Evolutionary conservation across 2,113 vertebrate genomes (phyloP).

Genomic region (Zingel zingel): DNA sequence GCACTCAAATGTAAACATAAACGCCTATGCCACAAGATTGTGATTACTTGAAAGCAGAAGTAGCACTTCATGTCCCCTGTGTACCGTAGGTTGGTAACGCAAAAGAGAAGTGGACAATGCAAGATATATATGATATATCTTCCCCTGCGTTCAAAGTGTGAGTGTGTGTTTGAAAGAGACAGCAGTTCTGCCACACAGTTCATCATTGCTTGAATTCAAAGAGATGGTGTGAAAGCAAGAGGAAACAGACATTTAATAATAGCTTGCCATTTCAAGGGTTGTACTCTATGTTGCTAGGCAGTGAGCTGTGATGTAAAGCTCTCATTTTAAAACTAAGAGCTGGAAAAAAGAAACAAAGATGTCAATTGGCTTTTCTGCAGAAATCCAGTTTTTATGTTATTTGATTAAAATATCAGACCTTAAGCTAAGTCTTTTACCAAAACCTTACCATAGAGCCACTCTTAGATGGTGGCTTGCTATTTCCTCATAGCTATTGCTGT

Average conservation of each 20-base stretch:
- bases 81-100: slow-evolving; percentile 4
- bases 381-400: background rate
- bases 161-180: background rate
- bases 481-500: slow-evolving; percentile 46
- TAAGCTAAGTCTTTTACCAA: background rate
- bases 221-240: background rate
- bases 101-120: slow-evolving; percentile 65
- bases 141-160: slow-evolving; percentile 19
- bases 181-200: background rate
- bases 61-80: slow-evolving; percentile 22
- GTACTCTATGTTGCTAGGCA: background rate
- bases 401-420: background rate
- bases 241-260: background rate
- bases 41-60: slow-evolving; percentile 69
- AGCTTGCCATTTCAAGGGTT: background rate
- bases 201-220: background rate
- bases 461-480: background rate
- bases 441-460: background rate
- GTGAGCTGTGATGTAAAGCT: background rate
- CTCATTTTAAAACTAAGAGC: background rate
- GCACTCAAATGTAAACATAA: too few relatives aligned
- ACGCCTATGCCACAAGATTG: background rate
- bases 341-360: background rate
- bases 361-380: background rate
- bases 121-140: slow-evolving; percentile 28